These are phyloP conservation scores for Tipula helvola DNA, from an alignment of 2,888 invertebrate species.

Conservation along the genomic window DNA sequence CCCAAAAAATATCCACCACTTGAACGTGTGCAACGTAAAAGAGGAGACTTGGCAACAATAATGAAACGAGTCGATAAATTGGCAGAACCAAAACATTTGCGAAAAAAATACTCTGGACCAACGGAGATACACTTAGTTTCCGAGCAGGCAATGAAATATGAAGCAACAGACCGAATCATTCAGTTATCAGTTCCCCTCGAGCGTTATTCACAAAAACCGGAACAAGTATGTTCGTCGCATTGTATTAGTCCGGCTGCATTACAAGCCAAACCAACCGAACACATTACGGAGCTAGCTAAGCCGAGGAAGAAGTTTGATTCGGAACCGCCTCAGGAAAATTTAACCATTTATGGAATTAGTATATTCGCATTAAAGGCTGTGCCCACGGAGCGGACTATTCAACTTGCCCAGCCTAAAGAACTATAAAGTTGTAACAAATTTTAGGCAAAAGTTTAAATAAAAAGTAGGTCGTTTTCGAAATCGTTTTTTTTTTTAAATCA, in stretches of 20 bases:
- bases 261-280: background rate
- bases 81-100: background rate
- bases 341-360: background rate
- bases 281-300: background rate
- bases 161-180: background rate
- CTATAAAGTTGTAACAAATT: background rate
- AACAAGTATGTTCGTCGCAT: background rate
- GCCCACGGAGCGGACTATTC: background rate
- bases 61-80: background rate
- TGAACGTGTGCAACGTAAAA: background rate
- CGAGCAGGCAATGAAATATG: background rate
- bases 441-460: background rate
- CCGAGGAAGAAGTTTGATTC: background rate
- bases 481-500: too few species aligned
- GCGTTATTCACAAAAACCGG: background rate
- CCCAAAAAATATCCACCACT: background rate
- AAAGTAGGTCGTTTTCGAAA: background rate
- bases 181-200: background rate
- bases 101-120: background rate
- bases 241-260: background rate
- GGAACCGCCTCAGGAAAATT: background rate
- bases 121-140: background rate
- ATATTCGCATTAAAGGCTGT: background rate
- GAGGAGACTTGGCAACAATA: background rate
- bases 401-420: background rate